Evolutionary conservation across 2,113 vertebrate species (phyloP).

Genomic region (Ovis canadensis): DNA sequence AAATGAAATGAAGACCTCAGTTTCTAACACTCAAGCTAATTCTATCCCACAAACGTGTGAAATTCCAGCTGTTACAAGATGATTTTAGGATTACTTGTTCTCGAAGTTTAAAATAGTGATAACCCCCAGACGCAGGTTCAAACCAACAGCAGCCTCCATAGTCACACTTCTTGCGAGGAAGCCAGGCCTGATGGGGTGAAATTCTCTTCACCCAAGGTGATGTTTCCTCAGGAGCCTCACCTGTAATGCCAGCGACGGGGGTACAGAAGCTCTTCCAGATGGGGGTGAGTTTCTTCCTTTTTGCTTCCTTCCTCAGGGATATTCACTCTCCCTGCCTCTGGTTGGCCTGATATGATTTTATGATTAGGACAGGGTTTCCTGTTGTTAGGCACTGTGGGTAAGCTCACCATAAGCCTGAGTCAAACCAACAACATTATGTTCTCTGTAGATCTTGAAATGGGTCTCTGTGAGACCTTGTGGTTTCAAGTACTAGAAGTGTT

Average conservation of each 20-base stretch:
- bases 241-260: not conserved
- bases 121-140: not conserved
- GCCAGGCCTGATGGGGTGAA: not conserved
- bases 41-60: not conserved
- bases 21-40: not conserved
- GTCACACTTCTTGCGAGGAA: not conserved
- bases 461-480: not conserved
- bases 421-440: not conserved
- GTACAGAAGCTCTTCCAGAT: not conserved
- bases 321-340: not conserved
- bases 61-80: not conserved
- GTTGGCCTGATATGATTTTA: not conserved
- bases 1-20: not conserved
- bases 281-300: not conserved
- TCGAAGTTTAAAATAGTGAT: not conserved
- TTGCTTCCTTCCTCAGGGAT: not conserved
- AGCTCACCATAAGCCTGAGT: not conserved
- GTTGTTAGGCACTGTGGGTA: not conserved
- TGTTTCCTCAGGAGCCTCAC: not conserved
- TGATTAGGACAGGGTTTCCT: not conserved
- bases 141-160: rapidly evolving
- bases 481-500: not conserved
- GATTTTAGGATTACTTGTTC: not conserved
- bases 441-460: not conserved
- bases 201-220: not conserved